Evolutionary conservation across 2,888 invertebrate species (phyloP), one percentile per base, ranked within the genome.

Genomic region (Byasa hedistus): DNA sequence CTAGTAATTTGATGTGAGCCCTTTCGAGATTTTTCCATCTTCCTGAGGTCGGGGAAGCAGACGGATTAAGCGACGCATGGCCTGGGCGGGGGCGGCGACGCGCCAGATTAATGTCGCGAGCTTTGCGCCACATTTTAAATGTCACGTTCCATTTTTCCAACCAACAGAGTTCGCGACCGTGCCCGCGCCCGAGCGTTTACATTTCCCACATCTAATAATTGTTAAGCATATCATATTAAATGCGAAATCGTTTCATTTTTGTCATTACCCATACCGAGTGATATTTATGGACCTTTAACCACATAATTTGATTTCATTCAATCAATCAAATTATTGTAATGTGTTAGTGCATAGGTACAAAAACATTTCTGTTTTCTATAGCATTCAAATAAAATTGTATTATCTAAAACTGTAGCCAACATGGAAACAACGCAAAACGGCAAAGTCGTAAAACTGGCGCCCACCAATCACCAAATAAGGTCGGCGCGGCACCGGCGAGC

Each of bases 381-480:
- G 73, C 78, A 81, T 77, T 83, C 81, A 81, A 76, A 79, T 75
- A 78, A 78, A 79, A 74, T 79, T 77, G 79, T 83, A 81, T 83
- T 82, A 86, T 82, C 81, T 81, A 78, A n/a, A 84, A 86, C 77
- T 82, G 80, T 80, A 84, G 80, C 81, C 79, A 81, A 85, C 83
- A 86, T 87, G 79, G 84, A 85, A 86, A 89, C 86, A 77, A 82
- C 79, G 85, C 84, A 89, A 87, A 90, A 89, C 87, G 86, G 85
- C 88, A 81, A 87, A 87, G 91, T 87, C 89, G 82, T 91, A 91
- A 91, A 91, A 87, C 83, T 87, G 90, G 91, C 90, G 91, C 90
- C 91, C 90, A 90, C 90, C 89, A 88, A 89, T 89, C 81, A 82
- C 89, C 89, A 87, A 91, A 91, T 90, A 91, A 89, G 91, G 91